Evolutionary conservation across 2,113 vertebrate genomes (phyloP).

Genomic region (Ictidomys tridecemlineatus): DNA sequence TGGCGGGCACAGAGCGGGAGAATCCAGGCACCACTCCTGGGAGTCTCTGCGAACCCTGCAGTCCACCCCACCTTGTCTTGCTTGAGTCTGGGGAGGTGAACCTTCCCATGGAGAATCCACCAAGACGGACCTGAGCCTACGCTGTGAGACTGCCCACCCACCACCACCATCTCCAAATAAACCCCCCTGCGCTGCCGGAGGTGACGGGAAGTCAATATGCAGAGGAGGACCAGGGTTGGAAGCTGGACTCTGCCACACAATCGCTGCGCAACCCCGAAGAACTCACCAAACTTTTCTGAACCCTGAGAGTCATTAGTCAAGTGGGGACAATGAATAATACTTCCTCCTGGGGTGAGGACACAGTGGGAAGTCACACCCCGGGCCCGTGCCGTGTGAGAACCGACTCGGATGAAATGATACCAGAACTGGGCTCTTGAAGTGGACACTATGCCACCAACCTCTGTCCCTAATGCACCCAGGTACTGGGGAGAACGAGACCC

Average conservation of each 20-base stretch:
- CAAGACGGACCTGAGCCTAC: background rate
- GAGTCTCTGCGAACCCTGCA: background rate
- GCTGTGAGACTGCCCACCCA: background rate
- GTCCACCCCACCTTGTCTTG: background rate
- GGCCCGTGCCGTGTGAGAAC: rapidly evolving
- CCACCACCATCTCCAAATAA: background rate
- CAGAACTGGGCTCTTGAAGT: too few relatives aligned
- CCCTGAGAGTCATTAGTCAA: background rate
- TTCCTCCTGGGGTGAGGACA: too few relatives aligned
- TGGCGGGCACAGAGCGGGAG: rapidly evolving
- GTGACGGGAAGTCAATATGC: background rate
- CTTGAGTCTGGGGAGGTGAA: background rate
- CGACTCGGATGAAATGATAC: background rate
- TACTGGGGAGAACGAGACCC: background rate
- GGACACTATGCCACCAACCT: background rate
- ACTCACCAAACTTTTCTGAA: background rate
- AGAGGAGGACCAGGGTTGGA: background rate
- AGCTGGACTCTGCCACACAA: background rate
- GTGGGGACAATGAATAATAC: too few relatives aligned
- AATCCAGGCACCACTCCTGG: rapidly evolving
- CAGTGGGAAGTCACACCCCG: rapidly evolving
- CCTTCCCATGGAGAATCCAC: background rate
- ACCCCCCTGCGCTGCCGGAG: background rate
- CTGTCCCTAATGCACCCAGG: background rate
- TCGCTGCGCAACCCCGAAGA: background rate